A percentile compares a stretch with the other conserved stretches of the same genome.
Conservation (phyloP, 1,140 invertebrate genomes). For the Neuroterus valhalla region DNA sequence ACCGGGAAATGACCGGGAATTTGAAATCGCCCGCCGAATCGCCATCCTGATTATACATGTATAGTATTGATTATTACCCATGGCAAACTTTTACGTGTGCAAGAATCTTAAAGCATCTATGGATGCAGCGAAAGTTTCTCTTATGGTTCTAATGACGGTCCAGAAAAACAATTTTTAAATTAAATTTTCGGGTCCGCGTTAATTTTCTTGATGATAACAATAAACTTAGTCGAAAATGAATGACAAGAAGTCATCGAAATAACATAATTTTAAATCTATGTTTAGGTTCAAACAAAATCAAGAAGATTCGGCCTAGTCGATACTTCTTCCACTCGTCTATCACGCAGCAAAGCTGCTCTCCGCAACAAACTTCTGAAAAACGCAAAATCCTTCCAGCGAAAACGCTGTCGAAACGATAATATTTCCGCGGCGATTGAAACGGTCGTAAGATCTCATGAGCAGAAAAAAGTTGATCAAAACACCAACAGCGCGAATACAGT, state of each 20-base stretch:
- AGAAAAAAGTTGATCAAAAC: conserved; percentile 36
- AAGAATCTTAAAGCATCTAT: conserved; percentile 19
- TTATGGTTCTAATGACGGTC: background rate
- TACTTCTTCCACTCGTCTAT: conserved; percentile 54
- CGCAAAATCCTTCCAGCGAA: conserved; percentile 68
- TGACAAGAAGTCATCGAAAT: too few species aligned
- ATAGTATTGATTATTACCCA: conserved; percentile 58
- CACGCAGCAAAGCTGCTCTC: conserved; percentile 64
- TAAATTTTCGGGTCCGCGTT: background rate
- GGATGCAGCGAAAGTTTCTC: background rate
- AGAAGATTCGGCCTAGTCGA: conserved; percentile 57
- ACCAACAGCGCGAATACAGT: conserved; percentile 29
- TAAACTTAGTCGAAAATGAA: too few species aligned
- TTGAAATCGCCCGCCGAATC: too few species aligned
- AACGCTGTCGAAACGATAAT: conserved; percentile 64
- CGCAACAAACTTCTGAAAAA: conserved; percentile 70
- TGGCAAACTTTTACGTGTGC: conserved; percentile 11
- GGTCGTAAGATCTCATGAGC: conserved; percentile 51
- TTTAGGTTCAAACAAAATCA: conserved; percentile 65
- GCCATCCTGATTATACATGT: too few species aligned
- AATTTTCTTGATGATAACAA: too few species aligned
- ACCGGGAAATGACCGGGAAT: too few species aligned
- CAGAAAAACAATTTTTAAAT: conserved; percentile 11
- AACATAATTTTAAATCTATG: conserved; percentile 3
- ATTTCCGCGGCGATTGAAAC: conserved; percentile 62